phyloP scores from a whole-genome alignment of 2,113 vertebrate species.

The Silurus asotus region DNA sequence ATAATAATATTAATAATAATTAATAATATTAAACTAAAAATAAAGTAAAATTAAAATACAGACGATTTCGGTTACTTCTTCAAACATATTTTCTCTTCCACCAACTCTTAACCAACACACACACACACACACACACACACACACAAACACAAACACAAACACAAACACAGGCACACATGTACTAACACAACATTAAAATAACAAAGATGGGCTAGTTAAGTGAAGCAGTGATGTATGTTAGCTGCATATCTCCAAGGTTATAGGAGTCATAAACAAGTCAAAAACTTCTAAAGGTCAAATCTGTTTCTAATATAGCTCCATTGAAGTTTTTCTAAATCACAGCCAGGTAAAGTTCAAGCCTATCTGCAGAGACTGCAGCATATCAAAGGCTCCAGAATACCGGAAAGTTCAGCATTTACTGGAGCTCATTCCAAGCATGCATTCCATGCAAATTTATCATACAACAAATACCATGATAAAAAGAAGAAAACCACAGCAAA shows the following conservation, averaged over 20 bases:
- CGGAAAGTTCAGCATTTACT: background rate
- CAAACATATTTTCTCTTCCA: background rate
- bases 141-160: background rate
- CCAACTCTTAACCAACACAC: no score
- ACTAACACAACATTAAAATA: background rate
- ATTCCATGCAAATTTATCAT: background rate
- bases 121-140: constrained; percentile 4
- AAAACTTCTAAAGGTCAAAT: constrained; percentile 8
- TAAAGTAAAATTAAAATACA: background rate
- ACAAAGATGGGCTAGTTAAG: background rate
- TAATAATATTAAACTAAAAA: background rate
- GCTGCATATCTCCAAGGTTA: background rate
- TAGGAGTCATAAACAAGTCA: constrained; percentile 3
- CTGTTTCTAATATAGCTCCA: constrained; percentile 16
- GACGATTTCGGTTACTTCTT: background rate
- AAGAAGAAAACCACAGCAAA: background rate
- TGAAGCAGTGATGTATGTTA: background rate
- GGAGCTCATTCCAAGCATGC: background rate
- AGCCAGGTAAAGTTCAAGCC: background rate
- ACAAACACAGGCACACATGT: background rate
- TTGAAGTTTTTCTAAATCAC: constrained; percentile 14
- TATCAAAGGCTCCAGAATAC: background rate
- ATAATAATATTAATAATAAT: background rate
- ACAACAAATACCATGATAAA: background rate
- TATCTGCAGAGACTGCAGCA: background rate